Conservation (phyloP, 2,888 invertebrate genomes). For the Linnaemya tessellans region DNA sequence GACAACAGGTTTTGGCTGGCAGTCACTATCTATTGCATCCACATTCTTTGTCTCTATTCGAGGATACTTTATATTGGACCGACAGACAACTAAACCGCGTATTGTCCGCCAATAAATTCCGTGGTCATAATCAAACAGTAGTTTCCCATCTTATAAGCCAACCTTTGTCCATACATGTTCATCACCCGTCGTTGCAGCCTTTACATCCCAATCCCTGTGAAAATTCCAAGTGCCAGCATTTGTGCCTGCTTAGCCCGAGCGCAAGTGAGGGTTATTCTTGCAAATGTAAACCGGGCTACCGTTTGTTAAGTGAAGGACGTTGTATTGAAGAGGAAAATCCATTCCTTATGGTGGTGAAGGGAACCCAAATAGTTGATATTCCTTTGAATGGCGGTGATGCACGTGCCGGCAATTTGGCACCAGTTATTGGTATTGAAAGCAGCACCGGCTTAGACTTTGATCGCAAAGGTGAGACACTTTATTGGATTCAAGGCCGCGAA, state of each 20-base stretch:
- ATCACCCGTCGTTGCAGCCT: conserved; percentile 97
- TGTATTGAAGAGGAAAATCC: conserved; percentile 94
- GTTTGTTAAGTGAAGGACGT: conserved; percentile 87
- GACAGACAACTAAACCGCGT: conserved; percentile 96
- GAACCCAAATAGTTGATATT: conserved; percentile 94
- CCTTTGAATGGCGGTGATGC: conserved; percentile 90
- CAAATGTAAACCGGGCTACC: conserved; percentile 95
- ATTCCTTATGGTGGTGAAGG: conserved; percentile 94
- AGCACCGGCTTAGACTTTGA: conserved; percentile 97
- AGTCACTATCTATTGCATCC: conserved; percentile 97
- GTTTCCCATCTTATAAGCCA: conserved; percentile 97
- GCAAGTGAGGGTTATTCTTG: conserved; percentile 90
- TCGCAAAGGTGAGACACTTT: conserved; percentile 91
- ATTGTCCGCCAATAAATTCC: conserved; percentile 95
- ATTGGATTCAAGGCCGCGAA: conserved; percentile 92
- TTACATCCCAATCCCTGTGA: conserved; percentile 90
- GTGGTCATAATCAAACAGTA: conserved; percentile 95
- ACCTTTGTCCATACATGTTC: conserved; percentile 97
- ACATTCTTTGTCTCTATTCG: conserved; percentile 96
- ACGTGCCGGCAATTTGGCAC: conserved; percentile 91
- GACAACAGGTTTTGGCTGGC: conserved; percentile 93
- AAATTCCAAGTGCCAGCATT: conserved; percentile 90
- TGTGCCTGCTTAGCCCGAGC: conserved; percentile 94
- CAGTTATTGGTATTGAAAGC: conserved; percentile 94
- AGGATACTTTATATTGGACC: conserved; percentile 98